Evolutionary conservation across 2,888 invertebrate genomes (phyloP).

Genomic region (Ditula angustiorana): DNA sequence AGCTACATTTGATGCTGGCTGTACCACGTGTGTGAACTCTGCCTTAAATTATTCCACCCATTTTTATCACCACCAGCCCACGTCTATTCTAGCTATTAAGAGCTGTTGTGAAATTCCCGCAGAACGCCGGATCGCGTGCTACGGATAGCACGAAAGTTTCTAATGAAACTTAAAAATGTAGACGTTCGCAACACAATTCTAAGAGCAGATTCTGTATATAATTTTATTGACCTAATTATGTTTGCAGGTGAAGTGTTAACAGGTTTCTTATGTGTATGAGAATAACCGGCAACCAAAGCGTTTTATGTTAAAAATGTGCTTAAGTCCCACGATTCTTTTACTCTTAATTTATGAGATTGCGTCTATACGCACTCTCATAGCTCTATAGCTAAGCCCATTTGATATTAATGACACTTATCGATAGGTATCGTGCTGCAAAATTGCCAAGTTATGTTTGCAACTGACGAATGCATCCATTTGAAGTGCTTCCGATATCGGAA

Average conservation of each 20-base stretch:
- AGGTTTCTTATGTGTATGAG: background rate
- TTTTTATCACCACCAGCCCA: constrained; percentile 50
- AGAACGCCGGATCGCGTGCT: constrained; percentile 37
- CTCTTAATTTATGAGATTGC: too few relatives aligned
- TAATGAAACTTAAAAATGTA: constrained; percentile 25
- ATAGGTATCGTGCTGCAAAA: too few relatives aligned
- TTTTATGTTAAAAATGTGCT: background rate
- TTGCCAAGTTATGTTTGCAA: too few relatives aligned
- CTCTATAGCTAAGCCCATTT: too few relatives aligned
- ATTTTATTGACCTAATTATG: constrained; percentile 36
- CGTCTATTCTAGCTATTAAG: constrained; percentile 49
- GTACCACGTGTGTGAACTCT: too few relatives aligned
- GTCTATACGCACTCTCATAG: too few relatives aligned
- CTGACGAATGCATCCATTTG: too few relatives aligned
- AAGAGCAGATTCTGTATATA: constrained; percentile 35
- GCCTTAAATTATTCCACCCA: too few relatives aligned
- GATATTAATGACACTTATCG: too few relatives aligned
- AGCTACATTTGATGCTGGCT: too few relatives aligned
- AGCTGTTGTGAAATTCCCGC: constrained; percentile 53
- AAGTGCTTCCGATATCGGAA: too few relatives aligned
- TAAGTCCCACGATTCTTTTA: background rate
- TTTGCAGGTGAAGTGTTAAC: background rate
- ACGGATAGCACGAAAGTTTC: constrained; percentile 34
- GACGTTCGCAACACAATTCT: constrained; percentile 13
- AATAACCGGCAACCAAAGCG: background rate